Evolutionary conservation across 2,797 vertebrate genomes (phyloP).

Genomic region (Tadarida brasiliensis): DNA sequence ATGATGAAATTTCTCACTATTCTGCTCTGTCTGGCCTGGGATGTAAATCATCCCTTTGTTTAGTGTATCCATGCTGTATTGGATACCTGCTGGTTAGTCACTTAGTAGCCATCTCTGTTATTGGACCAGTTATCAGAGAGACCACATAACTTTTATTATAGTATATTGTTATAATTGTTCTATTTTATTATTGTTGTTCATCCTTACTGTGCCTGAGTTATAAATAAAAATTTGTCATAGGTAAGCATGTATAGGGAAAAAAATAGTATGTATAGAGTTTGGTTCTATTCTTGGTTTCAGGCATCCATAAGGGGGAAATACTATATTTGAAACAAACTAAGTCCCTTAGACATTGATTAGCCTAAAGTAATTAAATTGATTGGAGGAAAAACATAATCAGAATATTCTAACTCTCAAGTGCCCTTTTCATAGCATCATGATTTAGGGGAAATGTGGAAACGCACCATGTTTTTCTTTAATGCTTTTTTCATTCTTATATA

Average conservation of each 20-base stretch:
- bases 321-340: conserved; percentile 4
- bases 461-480: conserved; percentile 11
- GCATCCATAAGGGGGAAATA: neutral
- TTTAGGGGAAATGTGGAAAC: neutral
- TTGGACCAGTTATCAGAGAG: neutral
- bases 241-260: no score
- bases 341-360: conserved; percentile 1
- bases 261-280: no score
- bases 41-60: no score
- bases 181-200: neutral
- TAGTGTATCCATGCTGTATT: no score
- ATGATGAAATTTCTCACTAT: no score
- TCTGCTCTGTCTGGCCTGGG: no score
- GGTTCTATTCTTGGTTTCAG: neutral
- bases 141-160: no score
- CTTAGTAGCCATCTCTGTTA: neutral
- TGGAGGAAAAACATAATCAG: neutral
- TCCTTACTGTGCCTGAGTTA: neutral
- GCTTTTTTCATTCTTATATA: neutral
- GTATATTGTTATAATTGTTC: neutral
- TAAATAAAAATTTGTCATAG: neutral
- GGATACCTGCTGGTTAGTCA: neutral
- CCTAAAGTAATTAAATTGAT: neutral
- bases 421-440: neutral
- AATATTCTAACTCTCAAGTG: neutral